Percentiles rank a stretch among this genome's conserved stretches.
These are phyloP conservation scores for Synaphobranchus kaupii DNA, from an alignment of 2,797 vertebrate species.

Conservation along the genomic window DNA sequence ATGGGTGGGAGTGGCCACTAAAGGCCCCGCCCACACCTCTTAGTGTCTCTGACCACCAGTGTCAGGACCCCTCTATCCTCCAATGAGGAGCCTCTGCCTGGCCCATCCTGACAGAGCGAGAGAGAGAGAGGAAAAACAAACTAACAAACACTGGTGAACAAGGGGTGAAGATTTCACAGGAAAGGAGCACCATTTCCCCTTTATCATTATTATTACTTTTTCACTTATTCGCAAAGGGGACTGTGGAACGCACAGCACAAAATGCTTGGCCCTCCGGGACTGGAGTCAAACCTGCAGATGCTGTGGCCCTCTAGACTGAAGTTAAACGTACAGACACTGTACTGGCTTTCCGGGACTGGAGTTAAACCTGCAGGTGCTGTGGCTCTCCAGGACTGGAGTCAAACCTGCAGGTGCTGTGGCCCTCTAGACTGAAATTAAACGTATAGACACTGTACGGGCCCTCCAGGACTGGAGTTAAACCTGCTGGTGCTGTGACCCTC, in stretches of 20 bases:
- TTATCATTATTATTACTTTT: background rate
- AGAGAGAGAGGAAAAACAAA: background rate
- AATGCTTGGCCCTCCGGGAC: background rate
- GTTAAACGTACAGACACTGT: background rate
- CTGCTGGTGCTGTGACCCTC: background rate
- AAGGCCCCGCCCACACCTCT: background rate
- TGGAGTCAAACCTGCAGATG: no score
- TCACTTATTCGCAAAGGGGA: background rate
- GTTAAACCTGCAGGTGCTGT: background rate
- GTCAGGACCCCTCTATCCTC: background rate
- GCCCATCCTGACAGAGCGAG: background rate
- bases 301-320: no score
- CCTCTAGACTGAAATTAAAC: no score
- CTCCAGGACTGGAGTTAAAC: background rate
- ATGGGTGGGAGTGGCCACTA: conserved; percentile 16
- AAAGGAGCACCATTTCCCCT: background rate
- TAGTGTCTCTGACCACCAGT: background rate
- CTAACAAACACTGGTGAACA: background rate
- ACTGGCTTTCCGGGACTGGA: no score
- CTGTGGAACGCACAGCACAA: background rate
- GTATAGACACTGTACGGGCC: no score
- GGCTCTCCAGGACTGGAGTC: background rate
- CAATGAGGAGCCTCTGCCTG: background rate
- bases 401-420: no score
- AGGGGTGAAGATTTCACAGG: background rate